Base-by-base conservation (phyloP, 2,797 vertebrate species). In the Arctocebus calabarensis region DNA sequence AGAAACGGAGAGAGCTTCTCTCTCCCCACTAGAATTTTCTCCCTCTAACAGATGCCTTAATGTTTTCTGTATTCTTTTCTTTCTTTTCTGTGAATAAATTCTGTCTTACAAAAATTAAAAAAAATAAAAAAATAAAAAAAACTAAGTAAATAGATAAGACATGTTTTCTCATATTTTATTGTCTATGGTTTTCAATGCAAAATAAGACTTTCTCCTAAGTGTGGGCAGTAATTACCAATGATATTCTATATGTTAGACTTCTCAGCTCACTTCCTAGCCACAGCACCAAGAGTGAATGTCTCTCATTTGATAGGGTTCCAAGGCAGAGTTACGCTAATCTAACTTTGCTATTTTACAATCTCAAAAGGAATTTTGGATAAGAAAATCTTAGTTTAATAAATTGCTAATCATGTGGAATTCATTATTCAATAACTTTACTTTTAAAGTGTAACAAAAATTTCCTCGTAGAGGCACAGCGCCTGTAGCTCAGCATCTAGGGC, bases 141-240 rank as follows among this genome's bases (percentile, higher is more conserved):
- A n/a, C n/a, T n/a, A n/a, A n/a, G n/a, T n/a, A n/a, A n/a, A n/a
- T n/a, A n/a, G n/a, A n/a, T n/a, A n/a, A n/a, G 3, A 59, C 85
- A 66, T 87, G 74, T 97, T 95, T 97, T 12, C 34, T 40, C 91
- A 25, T 37, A 94, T 55, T 92, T 89, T 73, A 48, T 82, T 96
- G 87, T 84, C 9, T 23, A 73, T 84, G 17, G n/a, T 66, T 84
- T 73, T 91, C 29, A 70, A 55, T 61, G 85, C n/a, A 68, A 55
- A 84, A 75, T 22, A 91, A 75, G 8, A 20, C 52, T 43, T 82
- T 75, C 23, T 68, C 68, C 17, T 92, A 37, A 59, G 40, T 6
- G 59, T 74, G 20, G 1, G 73, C 48, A 66, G 3, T 81, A 84
- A 37, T 74, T 66, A 48, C 5, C 45, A 45, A 37, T 32, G 5